Evolutionary conservation across 2,797 vertebrate genomes (phyloP), one percentile per base, ranked within the genome.

Genomic region (Malurus leucopterus): DNA sequence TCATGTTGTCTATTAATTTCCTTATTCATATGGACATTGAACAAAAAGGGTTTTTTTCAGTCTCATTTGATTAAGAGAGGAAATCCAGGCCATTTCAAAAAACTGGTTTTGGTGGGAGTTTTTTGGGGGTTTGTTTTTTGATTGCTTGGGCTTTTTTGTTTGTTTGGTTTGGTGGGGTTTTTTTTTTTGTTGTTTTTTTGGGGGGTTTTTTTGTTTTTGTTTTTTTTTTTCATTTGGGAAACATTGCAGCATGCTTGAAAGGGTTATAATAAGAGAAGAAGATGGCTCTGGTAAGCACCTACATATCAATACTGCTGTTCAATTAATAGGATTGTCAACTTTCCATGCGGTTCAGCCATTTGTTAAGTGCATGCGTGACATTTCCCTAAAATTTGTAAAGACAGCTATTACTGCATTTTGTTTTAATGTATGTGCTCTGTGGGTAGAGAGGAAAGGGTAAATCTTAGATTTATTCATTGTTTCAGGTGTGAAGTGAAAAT

Each of bases 401-500:
- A 34, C 9, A 83, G 17, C 8, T 18, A 29, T 62, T 70, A 68
- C 79, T n/a, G 27, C 3, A 15, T 8, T 32, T 65, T 84, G 20
- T 57, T 84, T 76, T 55, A 89, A 91, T 58, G 8, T 59, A 38
- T 55, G 46, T 53, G 27, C 19, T 61, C 44, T 23, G 11, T 75
- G 43, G 17, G 12, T 43, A 36, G 57, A 77, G 40, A 32, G 7
- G 36, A 44, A 83, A 84, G 15, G 54, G 3, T 75, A 90, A 95
- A 93, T 20, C 16, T 73, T 83, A 65, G 87, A 92, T 86, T 92
- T 94, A 92, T 91, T 93, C 19, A 63, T 72, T 58, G 15, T 83
- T 95, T 92, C 43, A 93, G 71, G 49, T 87, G 54, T 80, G 78
- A 86, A 76, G 40, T 73, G 51, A 93, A 95, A 95, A 89, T 34